phyloP scores from a whole-genome alignment of 2,797 vertebrate species.

The Enteromius viviparus region DNA sequence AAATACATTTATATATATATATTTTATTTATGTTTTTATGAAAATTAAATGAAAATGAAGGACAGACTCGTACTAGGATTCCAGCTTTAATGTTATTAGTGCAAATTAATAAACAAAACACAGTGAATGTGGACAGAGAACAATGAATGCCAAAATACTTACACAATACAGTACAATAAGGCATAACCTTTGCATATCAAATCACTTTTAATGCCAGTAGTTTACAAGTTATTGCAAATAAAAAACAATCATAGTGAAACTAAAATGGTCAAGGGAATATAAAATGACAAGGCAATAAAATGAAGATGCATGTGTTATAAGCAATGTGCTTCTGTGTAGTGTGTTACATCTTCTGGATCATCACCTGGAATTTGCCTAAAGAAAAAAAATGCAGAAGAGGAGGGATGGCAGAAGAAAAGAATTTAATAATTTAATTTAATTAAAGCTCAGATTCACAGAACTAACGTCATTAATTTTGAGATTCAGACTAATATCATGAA shows the following conservation, averaged over 20 bases:
- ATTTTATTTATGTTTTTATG: background rate
- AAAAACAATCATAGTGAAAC: conserved; percentile 18
- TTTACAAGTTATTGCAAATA: background rate
- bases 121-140: conserved; percentile 29
- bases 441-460: background rate
- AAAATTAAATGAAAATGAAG: background rate
- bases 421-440: background rate
- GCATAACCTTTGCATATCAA: conserved; percentile 17
- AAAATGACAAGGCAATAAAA: conserved; percentile 34
- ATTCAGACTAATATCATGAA: background rate
- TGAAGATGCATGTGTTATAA: conserved; percentile 18
- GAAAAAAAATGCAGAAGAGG: conserved; percentile 19
- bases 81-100: conserved; percentile 23
- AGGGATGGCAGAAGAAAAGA: background rate
- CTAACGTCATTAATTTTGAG: background rate
- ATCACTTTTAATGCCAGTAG: conserved; percentile 35
- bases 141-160: conserved; percentile 34
- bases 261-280: conserved; percentile 26
- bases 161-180: conserved; percentile 42
- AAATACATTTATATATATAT: no score
- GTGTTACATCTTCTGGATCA: conserved; percentile 77
- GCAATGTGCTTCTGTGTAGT: conserved; percentile 28
- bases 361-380: conserved; percentile 81
- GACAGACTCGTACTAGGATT: conserved; percentile 7
- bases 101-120: conserved; percentile 18